Conservation (phyloP, 2,797 vertebrate genomes). For the Lutjanus campechanus region DNA sequence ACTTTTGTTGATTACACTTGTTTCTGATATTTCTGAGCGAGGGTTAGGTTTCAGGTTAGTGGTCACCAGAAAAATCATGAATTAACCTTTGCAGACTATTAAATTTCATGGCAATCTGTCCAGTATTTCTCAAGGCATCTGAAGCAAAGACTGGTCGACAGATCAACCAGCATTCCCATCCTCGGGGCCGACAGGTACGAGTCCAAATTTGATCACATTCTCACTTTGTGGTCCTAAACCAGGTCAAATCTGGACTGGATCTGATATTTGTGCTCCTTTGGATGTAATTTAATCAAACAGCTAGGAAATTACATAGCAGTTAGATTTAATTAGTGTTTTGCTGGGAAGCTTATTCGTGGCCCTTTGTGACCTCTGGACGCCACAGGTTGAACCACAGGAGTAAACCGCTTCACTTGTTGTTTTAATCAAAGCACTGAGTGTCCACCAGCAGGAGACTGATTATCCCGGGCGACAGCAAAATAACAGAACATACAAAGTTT, state of each 20-base stretch:
- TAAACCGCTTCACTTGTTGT: not conserved
- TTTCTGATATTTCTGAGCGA: not conserved
- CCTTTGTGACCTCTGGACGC: conserved; percentile 1
- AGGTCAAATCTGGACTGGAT: conserved; percentile 18
- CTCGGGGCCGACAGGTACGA: not conserved
- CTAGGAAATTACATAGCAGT: conserved; percentile 1
- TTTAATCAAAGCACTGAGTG: conserved; percentile 19
- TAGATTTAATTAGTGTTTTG: conserved; percentile 33
- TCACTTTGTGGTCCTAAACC: conserved; percentile 6
- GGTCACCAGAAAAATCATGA: not conserved
- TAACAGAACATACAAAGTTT: not conserved
- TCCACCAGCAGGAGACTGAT: conserved; percentile 11
- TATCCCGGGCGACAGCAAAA: not conserved
- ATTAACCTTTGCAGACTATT: not conserved
- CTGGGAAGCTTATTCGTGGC: conserved; percentile 1
- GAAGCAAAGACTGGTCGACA: not conserved
- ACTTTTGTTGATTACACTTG: not conserved
- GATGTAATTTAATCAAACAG: conserved; percentile 24
- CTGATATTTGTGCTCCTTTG: conserved; percentile 8
- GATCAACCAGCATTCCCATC: not conserved
- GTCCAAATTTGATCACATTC: conserved; percentile 25
- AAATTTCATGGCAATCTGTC: not conserved
- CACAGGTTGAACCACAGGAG: conserved; percentile 12
- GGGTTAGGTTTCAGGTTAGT: not conserved
- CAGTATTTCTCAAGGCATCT: not conserved